These are phyloP conservation scores for Drosophila ochracea DNA, from an alignment of 2,888 invertebrate genomes.

Conservation along the genomic window DNA sequence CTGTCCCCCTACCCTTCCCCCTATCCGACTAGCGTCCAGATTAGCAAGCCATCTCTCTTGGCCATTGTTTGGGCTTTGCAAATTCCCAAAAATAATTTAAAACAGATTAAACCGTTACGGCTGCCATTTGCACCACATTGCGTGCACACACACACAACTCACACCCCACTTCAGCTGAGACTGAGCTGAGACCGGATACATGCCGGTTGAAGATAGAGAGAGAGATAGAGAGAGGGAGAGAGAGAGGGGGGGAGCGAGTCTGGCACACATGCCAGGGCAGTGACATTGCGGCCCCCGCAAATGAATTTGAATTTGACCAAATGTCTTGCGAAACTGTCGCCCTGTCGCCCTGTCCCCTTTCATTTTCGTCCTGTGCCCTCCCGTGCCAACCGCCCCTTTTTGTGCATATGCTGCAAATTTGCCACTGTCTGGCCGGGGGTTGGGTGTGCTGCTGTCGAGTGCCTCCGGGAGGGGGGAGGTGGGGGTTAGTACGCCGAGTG, in stretches of 20 bases:
- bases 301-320: conserved; percentile 79
- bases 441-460: conserved; percentile 23
- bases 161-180: conserved; percentile 22
- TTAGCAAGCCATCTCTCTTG: conserved; percentile 51
- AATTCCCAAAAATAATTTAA: conserved; percentile 82
- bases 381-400: conserved; percentile 37
- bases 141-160: conserved; percentile 43
- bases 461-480: background rate
- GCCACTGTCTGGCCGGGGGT: conserved; percentile 54
- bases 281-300: conserved; percentile 59
- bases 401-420: conserved; percentile 81
- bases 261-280: conserved; percentile 47
- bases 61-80: conserved; percentile 50
- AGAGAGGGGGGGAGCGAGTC: background rate
- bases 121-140: conserved; percentile 82
- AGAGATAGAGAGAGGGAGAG: background rate
- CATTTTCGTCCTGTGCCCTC: conserved; percentile 17
- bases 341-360: conserved; percentile 28
- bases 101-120: conserved; percentile 84
- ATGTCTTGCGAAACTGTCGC: conserved; percentile 78
- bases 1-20: background rate
- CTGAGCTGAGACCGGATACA: conserved; percentile 17
- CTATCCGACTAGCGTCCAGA: conserved; percentile 36
- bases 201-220: background rate
- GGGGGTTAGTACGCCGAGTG: conserved; percentile 47